Conservation (phyloP, 2,888 invertebrate species). For the Formica aserva region DNA sequence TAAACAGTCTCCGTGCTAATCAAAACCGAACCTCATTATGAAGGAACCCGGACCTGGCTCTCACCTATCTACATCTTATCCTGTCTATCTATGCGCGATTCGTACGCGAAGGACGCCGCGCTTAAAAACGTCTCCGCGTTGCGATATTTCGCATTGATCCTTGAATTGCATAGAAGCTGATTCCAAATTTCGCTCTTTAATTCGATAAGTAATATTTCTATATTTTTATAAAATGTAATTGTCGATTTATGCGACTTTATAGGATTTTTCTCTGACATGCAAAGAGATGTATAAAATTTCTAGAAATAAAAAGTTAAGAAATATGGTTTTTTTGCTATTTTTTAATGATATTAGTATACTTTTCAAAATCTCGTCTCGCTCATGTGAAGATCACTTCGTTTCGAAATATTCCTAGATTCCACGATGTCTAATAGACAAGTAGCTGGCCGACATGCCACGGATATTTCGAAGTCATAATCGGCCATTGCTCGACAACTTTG, state of each 20-base stretch:
- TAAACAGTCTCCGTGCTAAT: constrained; percentile 86
- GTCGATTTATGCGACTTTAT: not conserved
- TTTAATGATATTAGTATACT: not conserved
- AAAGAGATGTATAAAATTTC: not conserved
- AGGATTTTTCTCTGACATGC: not conserved
- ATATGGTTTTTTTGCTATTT: not conserved
- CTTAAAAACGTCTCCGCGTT: not conserved
- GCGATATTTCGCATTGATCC: not conserved
- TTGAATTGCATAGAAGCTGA: not conserved
- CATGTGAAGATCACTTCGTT: not conserved
- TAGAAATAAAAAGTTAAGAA: not conserved
- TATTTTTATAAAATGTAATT: not conserved
- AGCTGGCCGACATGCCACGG: constrained; percentile 23
- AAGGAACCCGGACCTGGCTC: constrained; percentile 76
- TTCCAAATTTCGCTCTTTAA: not conserved
- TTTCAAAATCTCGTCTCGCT: not conserved
- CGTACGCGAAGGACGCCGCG: constrained; percentile 20
- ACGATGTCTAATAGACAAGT: constrained; percentile 32
- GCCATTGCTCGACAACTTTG: constrained; percentile 23
- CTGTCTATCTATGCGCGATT: constrained; percentile 45
- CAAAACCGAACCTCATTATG: constrained; percentile 86
- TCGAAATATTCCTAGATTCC: constrained; percentile 24
- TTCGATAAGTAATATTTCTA: not conserved
- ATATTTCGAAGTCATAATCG: constrained; percentile 44
- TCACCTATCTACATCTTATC: constrained; percentile 74